Percentiles rank a stretch among this genome's conserved stretches.
Evolutionary conservation across 2,888 invertebrate genomes (phyloP).

Genomic region (Camptogramma bilineatum): DNA sequence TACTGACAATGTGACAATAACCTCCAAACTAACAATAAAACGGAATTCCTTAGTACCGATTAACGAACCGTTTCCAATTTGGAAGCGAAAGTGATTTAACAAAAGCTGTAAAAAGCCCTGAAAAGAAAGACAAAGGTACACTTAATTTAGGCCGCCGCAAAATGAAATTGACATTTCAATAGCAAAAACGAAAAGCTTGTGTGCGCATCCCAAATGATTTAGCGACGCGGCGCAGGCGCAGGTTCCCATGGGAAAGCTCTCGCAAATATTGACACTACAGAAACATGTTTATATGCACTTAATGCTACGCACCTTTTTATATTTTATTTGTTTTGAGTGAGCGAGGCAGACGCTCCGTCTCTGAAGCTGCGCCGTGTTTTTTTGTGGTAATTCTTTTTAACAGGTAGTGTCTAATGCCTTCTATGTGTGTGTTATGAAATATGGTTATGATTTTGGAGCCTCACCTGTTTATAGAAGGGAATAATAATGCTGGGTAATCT

Average conservation of each 20-base stretch:
- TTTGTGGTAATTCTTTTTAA: slow-evolving; percentile 79
- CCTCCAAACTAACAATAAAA: neutral
- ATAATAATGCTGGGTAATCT: slow-evolving; percentile 3
- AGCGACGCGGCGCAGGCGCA: slow-evolving; percentile 61
- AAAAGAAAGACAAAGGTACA: slow-evolving; percentile 46
- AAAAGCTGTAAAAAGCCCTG: slow-evolving; percentile 18
- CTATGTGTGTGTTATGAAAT: slow-evolving; percentile 63
- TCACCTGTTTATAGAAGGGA: slow-evolving; percentile 21
- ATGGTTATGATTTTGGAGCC: slow-evolving; percentile 37
- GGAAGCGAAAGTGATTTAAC: slow-evolving; percentile 1
- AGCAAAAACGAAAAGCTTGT: slow-evolving; percentile 74
- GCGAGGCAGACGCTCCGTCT: slow-evolving; percentile 79
- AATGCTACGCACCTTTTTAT: slow-evolving; percentile 83
- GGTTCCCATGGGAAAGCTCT: slow-evolving; percentile 83
- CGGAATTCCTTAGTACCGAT: neutral
- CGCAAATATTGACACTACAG: slow-evolving; percentile 84
- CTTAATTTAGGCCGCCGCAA: slow-evolving; percentile 64
- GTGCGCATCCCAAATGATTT: slow-evolving; percentile 73
- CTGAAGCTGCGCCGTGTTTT: slow-evolving; percentile 66
- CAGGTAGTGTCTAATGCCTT: slow-evolving; percentile 74
- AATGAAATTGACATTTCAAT: slow-evolving; percentile 79
- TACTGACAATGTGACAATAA: neutral
- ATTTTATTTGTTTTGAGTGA: slow-evolving; percentile 79
- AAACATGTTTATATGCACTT: slow-evolving; percentile 85
- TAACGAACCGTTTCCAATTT: neutral